Conservation (phyloP, 1,140 invertebrate genomes). For the Papilio helenus region DNA sequence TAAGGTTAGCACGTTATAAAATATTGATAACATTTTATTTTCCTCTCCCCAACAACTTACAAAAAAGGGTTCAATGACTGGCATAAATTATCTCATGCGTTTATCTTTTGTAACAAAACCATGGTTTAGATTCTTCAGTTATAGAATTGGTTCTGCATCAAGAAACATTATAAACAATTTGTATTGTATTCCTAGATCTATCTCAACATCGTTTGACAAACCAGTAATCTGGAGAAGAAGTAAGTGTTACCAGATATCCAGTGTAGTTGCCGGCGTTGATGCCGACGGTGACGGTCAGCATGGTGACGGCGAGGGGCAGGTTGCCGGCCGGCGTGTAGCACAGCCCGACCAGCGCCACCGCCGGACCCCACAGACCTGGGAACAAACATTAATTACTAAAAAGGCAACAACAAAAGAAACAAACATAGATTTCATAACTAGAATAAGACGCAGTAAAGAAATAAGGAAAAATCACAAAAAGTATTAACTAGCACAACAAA, state of each 20-base stretch:
- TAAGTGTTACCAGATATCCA: constrained; percentile 79
- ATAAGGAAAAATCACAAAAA: no score
- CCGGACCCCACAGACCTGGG: constrained; percentile 81
- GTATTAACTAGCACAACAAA: no score
- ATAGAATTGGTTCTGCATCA: no score
- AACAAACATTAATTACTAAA: constrained; percentile 7
- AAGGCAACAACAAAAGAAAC: no score
- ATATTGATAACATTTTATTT: constrained; percentile 18
- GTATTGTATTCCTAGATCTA: background rate
- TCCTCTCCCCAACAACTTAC: background rate
- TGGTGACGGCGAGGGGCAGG: constrained; percentile 71
- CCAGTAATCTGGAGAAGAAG: background rate
- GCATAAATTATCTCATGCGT: background rate
- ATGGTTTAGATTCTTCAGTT: background rate
- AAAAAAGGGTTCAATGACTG: background rate
- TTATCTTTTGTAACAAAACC: background rate
- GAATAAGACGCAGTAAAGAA: no score
- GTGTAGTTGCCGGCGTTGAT: constrained; percentile 87
- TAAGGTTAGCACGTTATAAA: constrained; percentile 16
- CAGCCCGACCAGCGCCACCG: constrained; percentile 81
- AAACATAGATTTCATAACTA: no score
- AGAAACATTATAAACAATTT: background rate
- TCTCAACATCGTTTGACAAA: background rate
- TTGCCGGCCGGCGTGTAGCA: constrained; percentile 79
- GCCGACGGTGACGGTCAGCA: constrained; percentile 85